Evolutionary conservation across 2,888 invertebrate genomes (phyloP).

Genomic region (Himalopsyche japonica): DNA sequence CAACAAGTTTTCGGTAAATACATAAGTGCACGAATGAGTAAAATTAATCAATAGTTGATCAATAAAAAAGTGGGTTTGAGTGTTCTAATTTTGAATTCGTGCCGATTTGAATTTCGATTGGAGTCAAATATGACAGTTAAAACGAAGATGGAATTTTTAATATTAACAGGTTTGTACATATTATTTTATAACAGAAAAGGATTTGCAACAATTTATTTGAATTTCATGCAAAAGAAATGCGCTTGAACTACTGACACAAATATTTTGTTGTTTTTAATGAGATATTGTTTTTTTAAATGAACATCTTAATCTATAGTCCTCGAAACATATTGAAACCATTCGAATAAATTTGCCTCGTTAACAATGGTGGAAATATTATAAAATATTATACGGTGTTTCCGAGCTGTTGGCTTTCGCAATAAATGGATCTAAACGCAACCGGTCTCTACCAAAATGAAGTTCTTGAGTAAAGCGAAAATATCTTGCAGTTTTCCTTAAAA

Average conservation of each 20-base stretch:
- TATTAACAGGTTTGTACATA: background rate
- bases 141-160: background rate
- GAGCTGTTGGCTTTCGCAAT: too few relatives aligned
- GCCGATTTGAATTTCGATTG: background rate
- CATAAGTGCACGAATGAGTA: background rate
- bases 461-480: too few relatives aligned
- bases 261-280: too few relatives aligned
- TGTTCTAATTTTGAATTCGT: background rate
- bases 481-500: too few relatives aligned
- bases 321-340: too few relatives aligned
- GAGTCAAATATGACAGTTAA: background rate
- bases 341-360: too few relatives aligned
- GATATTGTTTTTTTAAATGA: too few relatives aligned
- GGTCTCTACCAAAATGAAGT: too few relatives aligned
- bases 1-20: background rate
- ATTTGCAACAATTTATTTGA: background rate
- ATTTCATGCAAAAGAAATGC: background rate
- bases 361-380: too few relatives aligned
- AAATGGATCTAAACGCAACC: too few relatives aligned
- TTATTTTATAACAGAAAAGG: background rate
- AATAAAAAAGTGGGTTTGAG: background rate
- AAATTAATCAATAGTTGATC: background rate
- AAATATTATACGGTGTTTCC: too few relatives aligned
- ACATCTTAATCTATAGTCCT: too few relatives aligned
- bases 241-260: background rate